Conservation (phyloP, 1,140 invertebrate species). For the Bradysia coprophila region DNA sequence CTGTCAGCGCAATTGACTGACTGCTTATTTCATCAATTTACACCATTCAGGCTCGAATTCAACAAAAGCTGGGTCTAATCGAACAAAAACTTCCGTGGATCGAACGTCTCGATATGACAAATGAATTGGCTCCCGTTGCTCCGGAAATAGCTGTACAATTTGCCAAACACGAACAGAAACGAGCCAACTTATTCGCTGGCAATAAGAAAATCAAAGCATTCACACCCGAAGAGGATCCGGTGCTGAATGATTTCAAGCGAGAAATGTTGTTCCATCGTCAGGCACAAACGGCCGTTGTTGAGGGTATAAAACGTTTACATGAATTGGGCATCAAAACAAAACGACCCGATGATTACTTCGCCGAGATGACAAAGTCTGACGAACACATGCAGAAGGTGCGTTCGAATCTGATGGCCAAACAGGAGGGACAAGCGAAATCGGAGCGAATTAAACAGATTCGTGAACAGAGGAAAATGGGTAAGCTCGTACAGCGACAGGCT, state of each 20-base stretch:
- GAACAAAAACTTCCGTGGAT: constrained; percentile 62
- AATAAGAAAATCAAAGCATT: constrained; percentile 44
- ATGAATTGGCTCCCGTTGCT: constrained; percentile 53
- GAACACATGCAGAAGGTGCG: constrained; percentile 94
- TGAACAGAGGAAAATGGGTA: constrained; percentile 81
- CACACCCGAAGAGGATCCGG: constrained; percentile 48
- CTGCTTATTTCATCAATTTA: not conserved
- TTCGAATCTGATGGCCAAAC: constrained; percentile 64
- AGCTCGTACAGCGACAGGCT: constrained; percentile 60
- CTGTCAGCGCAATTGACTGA: too few species aligned
- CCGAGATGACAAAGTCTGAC: constrained; percentile 97
- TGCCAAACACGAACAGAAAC: constrained; percentile 46
- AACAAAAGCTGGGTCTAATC: constrained; percentile 51
- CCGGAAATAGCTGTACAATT: constrained; percentile 63
- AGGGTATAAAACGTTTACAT: constrained; percentile 56
- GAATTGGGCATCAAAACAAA: constrained; percentile 57
- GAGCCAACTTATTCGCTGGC: constrained; percentile 43
- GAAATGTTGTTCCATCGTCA: constrained; percentile 84
- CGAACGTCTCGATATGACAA: constrained; percentile 64
- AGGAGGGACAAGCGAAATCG: constrained; percentile 60
- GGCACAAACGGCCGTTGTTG: constrained; percentile 70
- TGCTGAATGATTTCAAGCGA: constrained; percentile 84
- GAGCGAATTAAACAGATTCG: constrained; percentile 81
- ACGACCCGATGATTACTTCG: constrained; percentile 91
- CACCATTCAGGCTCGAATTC: constrained; percentile 33